phyloP scores from a whole-genome alignment of 2,797 vertebrate genomes.

The Pseudochirops corinnae region DNA sequence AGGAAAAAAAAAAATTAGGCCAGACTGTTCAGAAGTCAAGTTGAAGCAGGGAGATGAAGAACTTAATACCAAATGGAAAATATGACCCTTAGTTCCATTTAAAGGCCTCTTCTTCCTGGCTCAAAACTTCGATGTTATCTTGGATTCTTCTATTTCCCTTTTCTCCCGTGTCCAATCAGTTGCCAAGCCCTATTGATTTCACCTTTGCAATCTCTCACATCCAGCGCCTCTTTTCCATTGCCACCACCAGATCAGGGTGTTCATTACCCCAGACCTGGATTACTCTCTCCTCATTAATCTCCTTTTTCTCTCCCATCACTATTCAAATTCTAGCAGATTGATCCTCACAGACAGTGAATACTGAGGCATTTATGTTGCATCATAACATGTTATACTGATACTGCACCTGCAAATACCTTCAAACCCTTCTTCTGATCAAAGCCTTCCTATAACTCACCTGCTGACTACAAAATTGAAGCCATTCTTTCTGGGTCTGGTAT shows the following conservation, averaged over 20 bases:
- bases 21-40: not conserved
- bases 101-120: not conserved
- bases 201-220: not conserved
- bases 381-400: not conserved
- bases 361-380: not conserved
- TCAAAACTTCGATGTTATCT: constrained; percentile 1
- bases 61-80: not conserved
- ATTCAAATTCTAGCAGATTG: not conserved
- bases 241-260: not conserved
- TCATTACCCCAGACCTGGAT: not conserved
- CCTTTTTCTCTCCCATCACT: not conserved
- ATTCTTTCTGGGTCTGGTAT: not conserved
- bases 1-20: not conserved
- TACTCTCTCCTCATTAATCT: not conserved
- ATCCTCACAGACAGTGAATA: not conserved
- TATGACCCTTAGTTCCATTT: not conserved
- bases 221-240: not conserved
- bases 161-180: not conserved
- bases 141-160: not conserved
- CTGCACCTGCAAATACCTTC: not conserved
- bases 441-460: not conserved
- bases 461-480: not conserved
- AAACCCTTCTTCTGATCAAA: not conserved
- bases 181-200: not conserved
- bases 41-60: not conserved